Conservation (phyloP, 1,140 invertebrate genomes). For the Caerostris darwini region DNA sequence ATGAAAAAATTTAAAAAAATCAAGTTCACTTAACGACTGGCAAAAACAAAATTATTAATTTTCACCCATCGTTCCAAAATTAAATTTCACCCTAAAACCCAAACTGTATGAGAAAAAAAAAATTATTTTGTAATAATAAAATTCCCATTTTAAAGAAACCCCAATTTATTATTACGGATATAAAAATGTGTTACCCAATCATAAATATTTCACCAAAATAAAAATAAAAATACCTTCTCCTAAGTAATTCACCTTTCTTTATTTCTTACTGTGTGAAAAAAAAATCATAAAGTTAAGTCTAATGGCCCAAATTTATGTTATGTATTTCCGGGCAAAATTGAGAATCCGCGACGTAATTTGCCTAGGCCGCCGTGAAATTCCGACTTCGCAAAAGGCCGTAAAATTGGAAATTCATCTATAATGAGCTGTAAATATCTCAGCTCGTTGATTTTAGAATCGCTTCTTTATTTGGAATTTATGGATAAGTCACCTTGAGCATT, state of each 20-base stretch:
- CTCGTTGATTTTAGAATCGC: conserved; percentile 34
- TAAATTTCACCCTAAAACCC: not conserved
- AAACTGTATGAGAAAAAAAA: too few relatives aligned
- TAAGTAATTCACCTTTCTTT: not conserved
- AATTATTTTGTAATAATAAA: too few relatives aligned
- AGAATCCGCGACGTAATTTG: not conserved
- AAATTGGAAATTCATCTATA: conserved; percentile 55
- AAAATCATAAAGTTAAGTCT: conserved; percentile 25
- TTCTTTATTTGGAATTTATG: conserved; percentile 61
- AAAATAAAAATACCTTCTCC: not conserved
- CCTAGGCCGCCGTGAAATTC: not conserved
- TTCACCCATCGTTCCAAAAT: not conserved
- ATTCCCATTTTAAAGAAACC: not conserved
- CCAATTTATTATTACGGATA: not conserved
- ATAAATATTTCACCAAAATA: not conserved
- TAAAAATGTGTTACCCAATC: not conserved
- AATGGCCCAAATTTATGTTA: conserved; percentile 50
- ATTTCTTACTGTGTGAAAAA: not conserved
- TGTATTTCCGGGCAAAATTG: conserved; percentile 19
- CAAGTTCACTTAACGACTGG: not conserved
- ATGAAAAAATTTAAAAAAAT: too few relatives aligned
- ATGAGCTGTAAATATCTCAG: conserved; percentile 54
- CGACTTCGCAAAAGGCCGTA: not conserved
- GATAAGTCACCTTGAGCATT: not conserved
- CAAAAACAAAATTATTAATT: not conserved